These are phyloP conservation scores for Mesaphorura yosii DNA, from an alignment of 1,140 invertebrate species.

Conservation along the genomic window DNA sequence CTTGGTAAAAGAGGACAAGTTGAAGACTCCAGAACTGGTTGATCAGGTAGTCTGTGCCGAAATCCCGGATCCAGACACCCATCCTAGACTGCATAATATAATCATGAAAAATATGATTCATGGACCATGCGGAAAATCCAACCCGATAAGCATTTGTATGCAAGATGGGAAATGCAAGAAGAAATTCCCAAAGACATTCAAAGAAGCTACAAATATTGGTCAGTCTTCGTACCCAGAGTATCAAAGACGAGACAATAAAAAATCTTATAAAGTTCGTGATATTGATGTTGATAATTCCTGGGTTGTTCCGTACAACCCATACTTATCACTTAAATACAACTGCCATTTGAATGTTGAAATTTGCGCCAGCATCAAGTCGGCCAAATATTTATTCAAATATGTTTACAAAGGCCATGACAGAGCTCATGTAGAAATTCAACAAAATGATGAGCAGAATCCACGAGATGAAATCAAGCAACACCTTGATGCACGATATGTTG, in stretches of 20 bases:
- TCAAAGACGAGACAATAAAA: background rate
- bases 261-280: background rate
- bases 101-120: conserved; percentile 22
- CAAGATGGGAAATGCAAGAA: conserved; percentile 21
- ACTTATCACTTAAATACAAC: conserved; percentile 41
- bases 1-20: conserved; percentile 27
- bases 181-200: conserved; percentile 18
- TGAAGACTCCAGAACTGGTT: conserved; percentile 18
- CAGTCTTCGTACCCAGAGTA: conserved; percentile 9
- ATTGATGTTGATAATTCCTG: conserved; percentile 38
- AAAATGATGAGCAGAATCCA: conserved; percentile 16
- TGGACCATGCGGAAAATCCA: conserved; percentile 31
- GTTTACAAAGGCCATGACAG: conserved; percentile 7
- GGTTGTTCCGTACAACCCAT: conserved; percentile 43
- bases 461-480: background rate
- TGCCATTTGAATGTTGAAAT: conserved; percentile 42
- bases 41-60: conserved; percentile 30
- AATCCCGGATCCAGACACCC: conserved; percentile 27
- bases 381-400: conserved; percentile 35
- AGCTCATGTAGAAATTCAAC: conserved; percentile 27
- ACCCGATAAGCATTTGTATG: conserved; percentile 31
- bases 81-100: conserved; percentile 13
- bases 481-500: conserved; percentile 28
- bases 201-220: conserved; percentile 6
- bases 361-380: conserved; percentile 41